Evolutionary conservation across 2,888 invertebrate genomes (phyloP).

Genomic region (Sarcophaga caerulescens): DNA sequence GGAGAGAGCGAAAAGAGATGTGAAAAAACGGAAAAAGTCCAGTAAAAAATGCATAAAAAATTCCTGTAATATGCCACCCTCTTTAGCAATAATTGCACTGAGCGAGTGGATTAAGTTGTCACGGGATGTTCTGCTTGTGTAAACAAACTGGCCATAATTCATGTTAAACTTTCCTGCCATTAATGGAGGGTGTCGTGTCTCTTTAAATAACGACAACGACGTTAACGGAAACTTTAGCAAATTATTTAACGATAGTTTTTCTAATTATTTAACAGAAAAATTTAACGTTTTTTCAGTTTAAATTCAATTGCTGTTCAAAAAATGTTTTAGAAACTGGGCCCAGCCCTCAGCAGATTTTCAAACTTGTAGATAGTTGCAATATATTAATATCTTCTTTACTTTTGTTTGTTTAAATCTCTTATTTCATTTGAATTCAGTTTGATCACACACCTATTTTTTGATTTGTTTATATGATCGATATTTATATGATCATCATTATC

Average conservation of each 20-base stretch:
- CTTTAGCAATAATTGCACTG: constrained; percentile 13
- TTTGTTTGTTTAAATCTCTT: too few relatives aligned
- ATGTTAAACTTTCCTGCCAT: constrained; percentile 26
- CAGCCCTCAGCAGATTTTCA: too few relatives aligned
- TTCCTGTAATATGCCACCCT: neutral
- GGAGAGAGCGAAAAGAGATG: neutral
- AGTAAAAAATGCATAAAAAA: neutral
- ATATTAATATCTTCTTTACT: neutral
- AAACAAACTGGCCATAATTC: constrained; percentile 54
- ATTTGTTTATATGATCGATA: neutral
- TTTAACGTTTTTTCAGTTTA: too few relatives aligned
- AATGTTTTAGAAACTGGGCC: too few relatives aligned
- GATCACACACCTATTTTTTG: constrained; percentile 29
- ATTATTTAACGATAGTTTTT: constrained; percentile 26
- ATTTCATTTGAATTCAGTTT: neutral
- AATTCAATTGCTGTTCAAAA: too few relatives aligned
- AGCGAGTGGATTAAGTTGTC: constrained; percentile 60
- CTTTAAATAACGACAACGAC: neutral
- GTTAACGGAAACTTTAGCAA: constrained; percentile 30
- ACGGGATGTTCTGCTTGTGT: constrained; percentile 61
- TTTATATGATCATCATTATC: constrained; percentile 2
- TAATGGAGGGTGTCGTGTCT: neutral
- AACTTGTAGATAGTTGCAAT: neutral
- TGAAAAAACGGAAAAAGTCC: neutral
- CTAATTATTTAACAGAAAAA: constrained; percentile 11